A percentile compares a stretch with the other conserved stretches of the same genome.
These are phyloP conservation scores for Priocnemis perturbator DNA, from an alignment of 2,888 invertebrate genomes.

Conservation along the genomic window DNA sequence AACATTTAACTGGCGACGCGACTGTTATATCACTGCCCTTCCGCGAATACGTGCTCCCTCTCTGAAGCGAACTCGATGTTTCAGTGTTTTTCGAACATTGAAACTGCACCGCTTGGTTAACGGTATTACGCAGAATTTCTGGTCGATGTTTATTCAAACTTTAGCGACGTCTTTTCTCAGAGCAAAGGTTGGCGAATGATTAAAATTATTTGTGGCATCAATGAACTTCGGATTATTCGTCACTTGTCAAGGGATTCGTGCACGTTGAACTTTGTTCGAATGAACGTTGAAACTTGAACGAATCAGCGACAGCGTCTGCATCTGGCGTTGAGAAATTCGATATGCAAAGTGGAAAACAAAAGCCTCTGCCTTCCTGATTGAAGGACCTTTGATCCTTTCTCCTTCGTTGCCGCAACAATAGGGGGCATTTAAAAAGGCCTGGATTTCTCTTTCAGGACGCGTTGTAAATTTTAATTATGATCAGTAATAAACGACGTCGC, in stretches of 20 bases:
- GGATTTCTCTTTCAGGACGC: background rate
- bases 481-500: background rate
- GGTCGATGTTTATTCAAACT: too few species aligned
- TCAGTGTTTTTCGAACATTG: too few species aligned
- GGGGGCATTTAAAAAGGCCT: background rate
- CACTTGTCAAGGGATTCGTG: too few species aligned
- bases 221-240: too few species aligned
- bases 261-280: background rate
- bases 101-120: too few species aligned
- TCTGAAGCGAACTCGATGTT: too few species aligned
- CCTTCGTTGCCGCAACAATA: conserved; percentile 27
- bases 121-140: too few species aligned
- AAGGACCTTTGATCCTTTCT: conserved; percentile 36
- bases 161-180: too few species aligned
- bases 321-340: conserved; percentile 47
- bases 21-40: background rate
- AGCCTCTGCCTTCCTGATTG: conserved; percentile 29
- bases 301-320: conserved; percentile 15
- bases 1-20: too few species aligned
- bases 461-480: background rate
- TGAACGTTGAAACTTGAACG: background rate
- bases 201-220: too few species aligned
- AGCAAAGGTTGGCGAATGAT: too few species aligned
- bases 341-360: conserved; percentile 52
- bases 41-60: background rate